Evolutionary conservation across 2,888 invertebrate species (phyloP), one percentile per base, ranked within the genome.

Genomic region (Hartigia nigra): DNA sequence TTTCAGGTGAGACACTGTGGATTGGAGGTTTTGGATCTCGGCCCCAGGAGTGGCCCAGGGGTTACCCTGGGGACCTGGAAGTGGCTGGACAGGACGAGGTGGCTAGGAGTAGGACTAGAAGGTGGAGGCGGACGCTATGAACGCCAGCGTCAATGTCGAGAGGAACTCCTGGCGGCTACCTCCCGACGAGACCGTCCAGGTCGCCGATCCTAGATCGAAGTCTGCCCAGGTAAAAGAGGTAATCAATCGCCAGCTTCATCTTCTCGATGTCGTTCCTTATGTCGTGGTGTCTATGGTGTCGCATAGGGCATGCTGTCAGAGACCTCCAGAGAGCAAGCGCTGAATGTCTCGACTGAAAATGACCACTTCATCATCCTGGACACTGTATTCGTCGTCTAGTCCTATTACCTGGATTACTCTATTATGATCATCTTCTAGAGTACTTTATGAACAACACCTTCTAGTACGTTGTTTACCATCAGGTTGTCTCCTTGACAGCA

Each of bases 161-260:
- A 95, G 96, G 93, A 96, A 96, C 93, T 96, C 96, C 92, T 97
- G 97, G 97, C 96, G 97, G 93, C 94, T 97, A 92, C 97, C 97
- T 93, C 97, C 97, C 91, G 97, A 97, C 94, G 97, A 97, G 94
- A 97, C 97, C 88, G 95, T 97, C 88, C 97, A 97, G 93, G 97
- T 97, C 92, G 96, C 95, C 93, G 97, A 96, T 94, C 95, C 96
- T 91, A 96, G 97, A 93, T 94, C 95, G 92, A 97, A 97, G 93
- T 94, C 94, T 92, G 93, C 93, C 88, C 94, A 94, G 94, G 94
- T 94, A 93, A 91, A 91, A 90, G 90, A 91, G 89, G 90, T 91
- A 90, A 90, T 84, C 78, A 32, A 69, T 78, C 74, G 79, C 70
- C 75, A 39, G 76, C 75, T 76, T 81, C 74, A 55, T 74, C 36